Base-by-base conservation (phyloP, 2,113 vertebrate species). In the Athene cunicularia region DNA sequence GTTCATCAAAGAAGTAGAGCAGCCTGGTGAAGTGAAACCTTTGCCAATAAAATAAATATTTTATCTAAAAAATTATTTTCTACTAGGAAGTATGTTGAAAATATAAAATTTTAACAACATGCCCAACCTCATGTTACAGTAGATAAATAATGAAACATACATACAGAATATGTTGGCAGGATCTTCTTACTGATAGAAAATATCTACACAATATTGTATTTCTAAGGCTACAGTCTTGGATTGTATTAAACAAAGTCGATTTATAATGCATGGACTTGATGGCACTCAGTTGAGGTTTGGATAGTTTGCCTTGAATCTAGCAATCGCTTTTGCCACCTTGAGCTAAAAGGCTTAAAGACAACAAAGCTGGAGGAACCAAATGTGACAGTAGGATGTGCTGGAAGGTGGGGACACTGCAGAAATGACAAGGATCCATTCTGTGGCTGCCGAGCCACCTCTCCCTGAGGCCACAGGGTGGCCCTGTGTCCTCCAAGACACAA, bases 1-100 rank as follows among this genome's bases (percentile, higher is more conserved):
- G 96, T 96, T 96, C 88, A 76, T 97, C 94, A 96, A 92, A 93
- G 94, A 83, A 95, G 70, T 33, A 35, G 52, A 86, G 77, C 64
- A 94, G 91, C 58, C 66, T 83, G 19, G 56, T 64, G 80, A 92
- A 92, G 41, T n/a, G 60, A 91, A 96, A 90, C 35, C 59, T 72
- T 86, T 89, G 93, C 95, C 96, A 96, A 81, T 50, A 64, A 79
- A 76, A 87, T 96, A 30, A 71, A 80, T 97, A 95, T 88, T 95
- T 97, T 73, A 72, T 83, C 30, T 55, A 70, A 96, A 94, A 91
- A 85, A 72, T 26, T 33, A 80, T 86, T 97, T 95, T 86, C 74
- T 63, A 80, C 94, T 75, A 92, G 86, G 35, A 88, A 93, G 41
- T 1, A 12, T 50, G 30, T 84, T 80, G 80, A 85, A 84, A 59